These are phyloP conservation scores for Dicranocentrus wangi DNA, from an alignment of 2,888 invertebrate genomes.

Conservation along the genomic window DNA sequence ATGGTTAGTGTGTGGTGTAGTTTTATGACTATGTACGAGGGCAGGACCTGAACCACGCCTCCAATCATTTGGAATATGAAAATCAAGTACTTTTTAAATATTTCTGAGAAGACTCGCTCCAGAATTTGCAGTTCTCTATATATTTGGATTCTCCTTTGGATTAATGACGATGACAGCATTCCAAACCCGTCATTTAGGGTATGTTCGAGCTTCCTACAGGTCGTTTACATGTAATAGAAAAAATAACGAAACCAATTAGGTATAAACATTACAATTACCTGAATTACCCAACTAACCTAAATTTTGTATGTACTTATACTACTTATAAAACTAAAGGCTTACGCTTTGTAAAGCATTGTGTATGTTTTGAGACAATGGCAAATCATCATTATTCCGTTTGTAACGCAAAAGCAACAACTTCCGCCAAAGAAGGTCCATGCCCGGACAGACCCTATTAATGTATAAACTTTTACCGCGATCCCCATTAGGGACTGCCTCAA, in stretches of 20 bases:
- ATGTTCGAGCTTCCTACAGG: no score
- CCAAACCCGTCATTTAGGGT: no score
- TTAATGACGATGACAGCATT: not conserved
- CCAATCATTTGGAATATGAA: constrained; percentile 31
- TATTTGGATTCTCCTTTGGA: not conserved
- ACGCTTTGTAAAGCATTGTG: constrained; percentile 11
- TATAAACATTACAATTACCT: no score
- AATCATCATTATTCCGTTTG: constrained; percentile 36
- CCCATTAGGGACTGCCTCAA: no score
- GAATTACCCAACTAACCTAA: no score
- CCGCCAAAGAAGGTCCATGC: constrained; percentile 40
- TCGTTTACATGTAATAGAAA: no score
- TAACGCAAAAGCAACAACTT: constrained; percentile 37
- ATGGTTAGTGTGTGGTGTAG: constrained; percentile 4
- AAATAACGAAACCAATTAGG: no score
- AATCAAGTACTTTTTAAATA: constrained; percentile 14
- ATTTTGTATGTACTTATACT: no score
- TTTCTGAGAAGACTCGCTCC: not conserved
- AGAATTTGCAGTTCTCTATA: constrained; percentile 32
- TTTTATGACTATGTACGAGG: constrained; percentile 25
- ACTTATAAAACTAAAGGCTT: no score
- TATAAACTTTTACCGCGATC: not conserved
- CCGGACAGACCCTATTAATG: not conserved
- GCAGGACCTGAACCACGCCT: constrained; percentile 14
- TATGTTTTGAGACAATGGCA: constrained; percentile 33